These are phyloP conservation scores for Phalloptychus januarius DNA, from an alignment of 2,797 vertebrate species.

Conservation along the genomic window DNA sequence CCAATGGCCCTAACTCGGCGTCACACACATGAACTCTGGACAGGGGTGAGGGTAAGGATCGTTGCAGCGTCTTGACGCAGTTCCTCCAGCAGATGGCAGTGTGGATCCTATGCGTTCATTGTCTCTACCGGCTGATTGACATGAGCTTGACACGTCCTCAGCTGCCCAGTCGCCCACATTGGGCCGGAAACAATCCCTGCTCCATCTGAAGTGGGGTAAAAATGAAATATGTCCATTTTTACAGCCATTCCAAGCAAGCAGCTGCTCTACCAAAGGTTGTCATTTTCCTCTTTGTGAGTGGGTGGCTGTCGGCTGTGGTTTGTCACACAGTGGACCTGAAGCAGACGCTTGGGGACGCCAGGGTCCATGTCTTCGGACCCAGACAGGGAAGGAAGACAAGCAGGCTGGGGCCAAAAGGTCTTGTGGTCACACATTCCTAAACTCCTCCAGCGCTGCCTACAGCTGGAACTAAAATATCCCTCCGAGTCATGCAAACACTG, in stretches of 20 bases:
- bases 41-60: background rate
- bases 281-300: constrained; percentile 80
- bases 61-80: background rate
- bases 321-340: constrained; percentile 79
- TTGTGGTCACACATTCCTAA: constrained; percentile 82
- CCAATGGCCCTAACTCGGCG: no score
- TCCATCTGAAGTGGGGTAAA: constrained; percentile 65
- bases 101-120: constrained; percentile 39
- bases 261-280: constrained; percentile 72
- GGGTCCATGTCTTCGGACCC: constrained; percentile 70
- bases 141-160: constrained; percentile 66
- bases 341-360: constrained; percentile 66
- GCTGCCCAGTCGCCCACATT: constrained; percentile 73
- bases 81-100: constrained; percentile 75
- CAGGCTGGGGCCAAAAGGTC: constrained; percentile 67
- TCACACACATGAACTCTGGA: no score
- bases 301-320: constrained; percentile 78
- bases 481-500: constrained; percentile 70
- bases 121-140: constrained; percentile 65
- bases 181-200: constrained; percentile 71
- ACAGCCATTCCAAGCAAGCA: constrained; percentile 57
- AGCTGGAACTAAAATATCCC: constrained; percentile 79
- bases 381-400: constrained; percentile 72
- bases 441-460: constrained; percentile 81
- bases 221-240: constrained; percentile 60